These are phyloP conservation scores for Phodopus roborovskii DNA, from an alignment of 2,113 vertebrate species.

Conservation along the genomic window DNA sequence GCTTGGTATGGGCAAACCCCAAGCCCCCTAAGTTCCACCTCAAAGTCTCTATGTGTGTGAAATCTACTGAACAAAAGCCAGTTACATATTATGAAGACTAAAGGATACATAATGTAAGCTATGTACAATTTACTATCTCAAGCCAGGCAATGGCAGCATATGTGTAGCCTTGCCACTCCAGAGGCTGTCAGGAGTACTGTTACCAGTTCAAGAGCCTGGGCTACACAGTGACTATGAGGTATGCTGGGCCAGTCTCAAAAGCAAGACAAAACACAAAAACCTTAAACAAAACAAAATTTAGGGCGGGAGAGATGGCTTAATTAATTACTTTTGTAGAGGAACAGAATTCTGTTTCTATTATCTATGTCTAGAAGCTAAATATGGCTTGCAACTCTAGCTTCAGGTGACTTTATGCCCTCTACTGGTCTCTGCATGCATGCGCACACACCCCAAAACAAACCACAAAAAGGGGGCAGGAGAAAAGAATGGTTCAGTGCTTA, in stretches of 20 bases:
- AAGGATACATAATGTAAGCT: neutral
- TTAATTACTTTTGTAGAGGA: neutral
- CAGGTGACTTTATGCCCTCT: neutral
- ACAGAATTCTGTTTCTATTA: neutral
- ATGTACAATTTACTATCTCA: constrained; percentile 12
- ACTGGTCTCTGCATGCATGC: neutral
- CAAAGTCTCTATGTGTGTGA: neutral
- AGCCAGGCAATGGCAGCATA: neutral
- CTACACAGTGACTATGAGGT: neutral
- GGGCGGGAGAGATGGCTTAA: neutral
- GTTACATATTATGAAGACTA: constrained; percentile 8
- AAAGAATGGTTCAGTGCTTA: neutral
- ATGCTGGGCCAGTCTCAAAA: neutral
- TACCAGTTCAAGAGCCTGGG: neutral
- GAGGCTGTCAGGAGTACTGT: neutral
- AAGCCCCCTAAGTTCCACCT: too few species aligned
- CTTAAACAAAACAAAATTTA: neutral
- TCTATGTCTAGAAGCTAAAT: neutral
- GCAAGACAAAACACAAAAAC: neutral
- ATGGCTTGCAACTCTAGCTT: neutral
- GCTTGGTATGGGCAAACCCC: neutral
- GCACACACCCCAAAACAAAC: neutral
- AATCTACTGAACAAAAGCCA: constrained; percentile 13
- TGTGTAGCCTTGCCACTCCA: neutral
- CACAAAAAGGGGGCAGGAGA: neutral